Percentiles rank a stretch among this genome's conserved stretches.
Conservation (phyloP, 2,113 vertebrate genomes). For the Procavia capensis region DNA sequence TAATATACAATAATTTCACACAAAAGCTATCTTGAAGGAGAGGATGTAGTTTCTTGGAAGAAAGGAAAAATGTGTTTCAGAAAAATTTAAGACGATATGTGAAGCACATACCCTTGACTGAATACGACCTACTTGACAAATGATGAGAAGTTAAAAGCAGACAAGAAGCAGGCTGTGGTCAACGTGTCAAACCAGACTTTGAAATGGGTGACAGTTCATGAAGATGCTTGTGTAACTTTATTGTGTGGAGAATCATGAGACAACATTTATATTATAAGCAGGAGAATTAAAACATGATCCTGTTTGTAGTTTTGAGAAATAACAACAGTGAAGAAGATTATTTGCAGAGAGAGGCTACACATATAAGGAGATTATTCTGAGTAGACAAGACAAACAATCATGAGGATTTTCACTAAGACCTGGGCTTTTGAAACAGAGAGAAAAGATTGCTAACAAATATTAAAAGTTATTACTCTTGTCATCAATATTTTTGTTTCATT, state of each 20-base stretch:
- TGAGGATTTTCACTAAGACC: neutral
- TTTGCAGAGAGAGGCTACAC: neutral
- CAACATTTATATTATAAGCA: neutral
- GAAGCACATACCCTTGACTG: neutral
- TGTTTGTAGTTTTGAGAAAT: neutral
- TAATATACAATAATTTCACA: neutral
- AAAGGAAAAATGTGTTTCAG: neutral
- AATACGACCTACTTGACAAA: neutral
- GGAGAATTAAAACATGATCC: neutral
- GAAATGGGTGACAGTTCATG: neutral
- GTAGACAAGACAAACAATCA: neutral
- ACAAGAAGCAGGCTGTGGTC: fast-evolving
- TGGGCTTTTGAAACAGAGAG: neutral
- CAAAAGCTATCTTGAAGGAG: neutral
- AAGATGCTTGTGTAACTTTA: neutral
- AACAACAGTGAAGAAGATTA: neutral
- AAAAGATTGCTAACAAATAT: slow-evolving; percentile 21
- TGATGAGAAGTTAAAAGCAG: neutral
- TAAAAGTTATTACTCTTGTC: neutral
- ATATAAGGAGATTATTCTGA: neutral
- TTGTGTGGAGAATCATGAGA: neutral
- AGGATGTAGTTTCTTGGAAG: neutral
- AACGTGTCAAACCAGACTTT: neutral
- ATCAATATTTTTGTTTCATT: neutral
- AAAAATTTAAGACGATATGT: neutral